Base-by-base conservation (phyloP, 2,888 invertebrate species). In the Opisthograptis luteolata region DNA sequence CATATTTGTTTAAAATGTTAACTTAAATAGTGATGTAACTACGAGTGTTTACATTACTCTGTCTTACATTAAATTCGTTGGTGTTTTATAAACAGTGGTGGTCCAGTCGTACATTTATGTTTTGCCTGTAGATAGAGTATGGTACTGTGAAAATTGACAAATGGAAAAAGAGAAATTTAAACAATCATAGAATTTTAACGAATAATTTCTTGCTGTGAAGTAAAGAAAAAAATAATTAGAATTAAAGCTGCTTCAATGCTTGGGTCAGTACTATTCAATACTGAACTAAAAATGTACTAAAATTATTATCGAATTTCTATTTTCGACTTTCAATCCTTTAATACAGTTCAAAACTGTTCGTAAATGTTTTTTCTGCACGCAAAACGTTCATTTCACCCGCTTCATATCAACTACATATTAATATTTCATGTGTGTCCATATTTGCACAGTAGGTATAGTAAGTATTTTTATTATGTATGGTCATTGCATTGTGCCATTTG, bases 171-270 rank as follows among this genome's bases (percentile, higher is more conserved):
- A 13, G n/a, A 10, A 14, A 9, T 10, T 15, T 9, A 17, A 19
- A 5, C 0, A 20, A 24, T 25, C 9, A 25, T 24, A 27, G 19
- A 9, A 28, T 12, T 25, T 14, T n/a, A 15, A 20, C 10, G 34
- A 43, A 58, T 45, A n/a, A 55, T 19, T 19, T 41, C 36, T 31
- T 40, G 45, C 52, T 57, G 24, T 50, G 49, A 50, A 36, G 6
- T n/a, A 19, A 17, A 1, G 10, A 19, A 3, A 10, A 6, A 19
- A 5, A 15, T 15, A 19, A 13, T 44, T 42, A 25, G 42, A 48
- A 43, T n/a, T n/a, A 48, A 51, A 35, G 40, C 55, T n/a, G n/a
- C 36, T 65, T 61, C 54, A 54, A 61, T 55, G 68, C 73, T 70
- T 70, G 51, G 64, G 54, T 60, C 50, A n/a, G n/a, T n/a, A n/a